Percentiles rank a stretch among this genome's conserved stretches.
phyloP scores from a whole-genome alignment of 2,113 vertebrate species.

The Lophius piscatorius region DNA sequence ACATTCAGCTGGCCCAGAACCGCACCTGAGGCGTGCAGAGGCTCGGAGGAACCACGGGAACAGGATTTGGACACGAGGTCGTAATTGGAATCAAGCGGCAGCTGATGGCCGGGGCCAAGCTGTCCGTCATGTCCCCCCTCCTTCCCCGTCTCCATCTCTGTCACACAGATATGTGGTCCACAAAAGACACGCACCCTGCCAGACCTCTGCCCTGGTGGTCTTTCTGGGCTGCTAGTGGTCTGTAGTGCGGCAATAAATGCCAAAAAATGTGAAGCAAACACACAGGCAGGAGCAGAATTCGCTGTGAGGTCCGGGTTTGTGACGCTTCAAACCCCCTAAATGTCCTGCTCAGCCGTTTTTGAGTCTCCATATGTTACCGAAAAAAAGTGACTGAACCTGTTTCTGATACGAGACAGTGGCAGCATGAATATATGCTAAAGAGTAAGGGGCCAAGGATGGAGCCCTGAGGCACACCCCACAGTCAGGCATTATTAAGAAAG shows the following conservation, averaged over 20 bases:
- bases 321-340: no score
- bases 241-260: slow-evolving; percentile 17
- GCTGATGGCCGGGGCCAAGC: slow-evolving; percentile 54
- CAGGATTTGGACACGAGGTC: not conserved
- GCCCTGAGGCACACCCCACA: no score
- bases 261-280: slow-evolving; percentile 15
- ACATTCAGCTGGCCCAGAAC: slow-evolving; percentile 43
- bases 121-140: slow-evolving; percentile 44
- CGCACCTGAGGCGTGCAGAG: slow-evolving; percentile 55
- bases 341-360: no score
- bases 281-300: slow-evolving; percentile 27
- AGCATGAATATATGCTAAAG: no score
- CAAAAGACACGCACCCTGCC: slow-evolving; percentile 17
- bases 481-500: no score
- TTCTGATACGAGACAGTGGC: no score
- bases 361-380: no score
- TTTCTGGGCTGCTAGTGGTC: slow-evolving; percentile 22
- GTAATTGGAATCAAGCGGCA: slow-evolving; percentile 48
- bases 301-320: slow-evolving; percentile 27
- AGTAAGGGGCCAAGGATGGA: no score
- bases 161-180: slow-evolving; percentile 28
- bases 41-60: slow-evolving; percentile 26
- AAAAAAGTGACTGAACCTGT: no score
- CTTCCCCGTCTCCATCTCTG: slow-evolving; percentile 20
- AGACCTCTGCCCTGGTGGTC: slow-evolving; percentile 56